Evolutionary conservation across 2,888 invertebrate genomes (phyloP).

Genomic region (Tridacna gigas): DNA sequence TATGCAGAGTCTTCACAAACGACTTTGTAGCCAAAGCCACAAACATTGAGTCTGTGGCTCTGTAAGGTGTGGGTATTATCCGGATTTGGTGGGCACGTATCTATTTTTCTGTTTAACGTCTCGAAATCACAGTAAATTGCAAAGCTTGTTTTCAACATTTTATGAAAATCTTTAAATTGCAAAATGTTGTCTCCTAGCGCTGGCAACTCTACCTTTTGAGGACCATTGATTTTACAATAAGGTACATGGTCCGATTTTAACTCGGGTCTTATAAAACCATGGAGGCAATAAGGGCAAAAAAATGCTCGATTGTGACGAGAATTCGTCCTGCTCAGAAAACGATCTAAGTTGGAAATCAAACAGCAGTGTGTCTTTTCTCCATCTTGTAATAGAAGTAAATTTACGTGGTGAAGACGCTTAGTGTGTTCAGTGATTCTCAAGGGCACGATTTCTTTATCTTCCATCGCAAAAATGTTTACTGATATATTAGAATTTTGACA

Average conservation of each 20-base stretch:
- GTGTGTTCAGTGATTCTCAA: slow-evolving; percentile 45
- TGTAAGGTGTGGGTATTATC: background rate
- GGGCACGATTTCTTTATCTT: slow-evolving; percentile 52
- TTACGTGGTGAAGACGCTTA: slow-evolving; percentile 47
- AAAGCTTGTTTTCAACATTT: slow-evolving; percentile 49
- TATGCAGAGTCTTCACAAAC: slow-evolving; percentile 15
- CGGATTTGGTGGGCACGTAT: slow-evolving; percentile 27
- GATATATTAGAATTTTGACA: slow-evolving; percentile 53
- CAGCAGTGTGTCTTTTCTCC: slow-evolving; percentile 52
- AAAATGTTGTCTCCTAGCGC: slow-evolving; percentile 48
- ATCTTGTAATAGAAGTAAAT: slow-evolving; percentile 52
- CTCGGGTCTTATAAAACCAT: slow-evolving; percentile 39
- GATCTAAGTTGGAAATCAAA: slow-evolving; percentile 53
- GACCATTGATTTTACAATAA: slow-evolving; percentile 45
- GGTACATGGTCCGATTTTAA: slow-evolving; percentile 35
- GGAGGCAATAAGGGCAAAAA: slow-evolving; percentile 59
- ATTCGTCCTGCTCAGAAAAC: slow-evolving; percentile 51
- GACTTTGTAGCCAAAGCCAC: slow-evolving; percentile 32
- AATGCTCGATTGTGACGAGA: background rate
- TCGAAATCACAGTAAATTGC: slow-evolving; percentile 59
- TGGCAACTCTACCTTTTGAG: slow-evolving; percentile 53
- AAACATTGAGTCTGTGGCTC: slow-evolving; percentile 24
- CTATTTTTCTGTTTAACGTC: slow-evolving; percentile 32
- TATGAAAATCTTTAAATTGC: slow-evolving; percentile 51
- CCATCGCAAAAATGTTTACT: slow-evolving; percentile 58